Base-by-base conservation (phyloP, 1,140 invertebrate species). In the Acyrthosiphon pisum region DNA sequence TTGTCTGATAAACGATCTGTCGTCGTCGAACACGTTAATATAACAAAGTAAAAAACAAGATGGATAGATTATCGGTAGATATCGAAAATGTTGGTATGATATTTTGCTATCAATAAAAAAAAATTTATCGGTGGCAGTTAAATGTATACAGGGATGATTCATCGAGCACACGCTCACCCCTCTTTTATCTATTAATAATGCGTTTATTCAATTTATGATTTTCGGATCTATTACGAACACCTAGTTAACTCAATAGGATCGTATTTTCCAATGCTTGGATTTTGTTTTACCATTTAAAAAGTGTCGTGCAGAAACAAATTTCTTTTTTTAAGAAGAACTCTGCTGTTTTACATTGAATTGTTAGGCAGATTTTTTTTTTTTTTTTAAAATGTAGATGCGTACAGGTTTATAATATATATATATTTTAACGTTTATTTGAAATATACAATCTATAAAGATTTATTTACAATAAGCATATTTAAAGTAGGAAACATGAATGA, bases 111-210 rank as follows among this genome's bases (percentile, higher is more conserved):
- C 26, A 60, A 30, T 14, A 60, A 60, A 60, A 60, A 60, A 56
- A 26, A 56, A 26, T 3, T 68, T 60, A 68, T n/a, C 3, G 3
- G 0, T n/a, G 30, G 14, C 14, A 68, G 6, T 68, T 68, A n/a
- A n/a, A 68, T n/a, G 30, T 68, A 18, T 0, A n/a, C 30, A 68
- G 0, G n/a, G 4, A 68, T 68, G 14, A 68, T 68, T 68, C 14
- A 4, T 68, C 30, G 6, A n/a, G n/a, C 4, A 2, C 3, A 14
- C 0, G 9, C 7, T 60, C 30, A 68, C 0, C 4, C 30, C 14
- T 20, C 48, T 18, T 50, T 50, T 50, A 18, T 48, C 48, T 9
- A 2, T 4, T 96, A 26, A 60, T 11, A 60, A 60, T 30, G 2
- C 26, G 9, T 60, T 60, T 30, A 60, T 30, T 60, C 9, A 11